Evolutionary conservation across 2,797 vertebrate genomes (phyloP), one percentile per base, ranked within the genome.

Genomic region (Falco novaeseelandiae): DNA sequence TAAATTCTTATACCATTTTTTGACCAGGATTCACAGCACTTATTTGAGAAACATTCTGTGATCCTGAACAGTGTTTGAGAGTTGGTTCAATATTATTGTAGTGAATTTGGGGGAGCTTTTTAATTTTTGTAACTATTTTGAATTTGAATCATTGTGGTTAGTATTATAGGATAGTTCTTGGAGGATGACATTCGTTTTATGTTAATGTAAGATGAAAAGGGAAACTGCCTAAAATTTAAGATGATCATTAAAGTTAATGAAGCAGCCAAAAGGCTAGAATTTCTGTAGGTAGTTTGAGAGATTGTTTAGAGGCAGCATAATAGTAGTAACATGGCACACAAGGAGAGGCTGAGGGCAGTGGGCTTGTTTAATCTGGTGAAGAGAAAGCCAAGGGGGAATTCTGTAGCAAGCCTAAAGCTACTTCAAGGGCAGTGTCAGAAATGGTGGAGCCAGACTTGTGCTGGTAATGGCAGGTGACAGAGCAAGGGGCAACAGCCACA

Each of bases 1-100:
- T 90, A 58, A 52, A 76, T 90, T 89, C 92, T 87, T 93, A 55
- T 76, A 76, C 90, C 88, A 66, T 96, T 66, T 91, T 96, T 77
- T 89, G 63, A 89, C 73, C 73, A 73, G 54, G 17, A 12, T 76
- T 92, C 90, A 70, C 66, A 92, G 83, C 55, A 72, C 44, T 25
- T 58, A 3, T 93, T 79, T 94, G 58, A 84, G 83, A 90, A 93
- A 65, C 46, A 27, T 90, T 89, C 55, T 69, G 2, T 61, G 23
- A 76, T 86, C 34, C 82, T 79, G 58, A 92, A 14, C 70, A 62
- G 65, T 36, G 7, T 67, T 83, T 66, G 44, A 86, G 69, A 46
- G 27, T 84, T 72, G 62, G 16, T 40, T 93, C 65, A 69, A 0
- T 81, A 55, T 58, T 90, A 30, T 46, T 36, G 38, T 61, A 46